Percentiles rank a stretch among this genome's conserved stretches.
These are phyloP conservation scores for Meandrina meandrites DNA, from an alignment of 92 coral and sea anemone genomes.

Conservation along the genomic window DNA sequence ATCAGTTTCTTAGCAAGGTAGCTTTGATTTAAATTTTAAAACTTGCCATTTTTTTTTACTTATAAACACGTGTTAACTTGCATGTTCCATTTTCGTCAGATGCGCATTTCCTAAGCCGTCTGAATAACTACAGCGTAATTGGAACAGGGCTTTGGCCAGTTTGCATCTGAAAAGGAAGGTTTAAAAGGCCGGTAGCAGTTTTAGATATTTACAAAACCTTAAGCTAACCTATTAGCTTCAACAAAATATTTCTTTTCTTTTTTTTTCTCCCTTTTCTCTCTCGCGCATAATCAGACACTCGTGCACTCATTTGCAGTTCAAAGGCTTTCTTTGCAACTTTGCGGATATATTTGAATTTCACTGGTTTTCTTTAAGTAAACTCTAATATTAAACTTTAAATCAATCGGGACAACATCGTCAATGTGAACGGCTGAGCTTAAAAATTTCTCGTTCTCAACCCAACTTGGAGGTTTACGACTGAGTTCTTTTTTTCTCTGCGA, in stretches of 20 bases:
- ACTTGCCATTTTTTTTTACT: not conserved
- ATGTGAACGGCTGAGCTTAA: not conserved
- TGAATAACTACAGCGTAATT: not conserved
- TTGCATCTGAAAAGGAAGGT: conserved; percentile 16
- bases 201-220: conserved; percentile 14
- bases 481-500: not conserved
- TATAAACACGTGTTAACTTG: not conserved
- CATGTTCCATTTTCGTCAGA: not conserved
- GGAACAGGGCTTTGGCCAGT: not conserved
- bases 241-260: not conserved
- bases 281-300: not conserved
- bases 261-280: not conserved
- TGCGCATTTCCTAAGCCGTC: not conserved
- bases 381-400: conserved; percentile 11
- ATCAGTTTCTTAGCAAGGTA: not conserved
- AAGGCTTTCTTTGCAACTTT: not conserved
- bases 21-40: not conserved
- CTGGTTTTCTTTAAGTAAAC: not conserved
- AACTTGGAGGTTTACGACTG: not conserved
- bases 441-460: not conserved
- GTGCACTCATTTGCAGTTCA: not conserved
- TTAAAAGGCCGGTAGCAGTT: not conserved
- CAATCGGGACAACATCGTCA: conserved; percentile 1
- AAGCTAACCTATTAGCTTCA: not conserved
- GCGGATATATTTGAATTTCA: conserved; percentile 5